Evolutionary conservation across 1,140 invertebrate species (phyloP), one percentile per base, ranked within the genome.

Genomic region (Augochlora pura): DNA sequence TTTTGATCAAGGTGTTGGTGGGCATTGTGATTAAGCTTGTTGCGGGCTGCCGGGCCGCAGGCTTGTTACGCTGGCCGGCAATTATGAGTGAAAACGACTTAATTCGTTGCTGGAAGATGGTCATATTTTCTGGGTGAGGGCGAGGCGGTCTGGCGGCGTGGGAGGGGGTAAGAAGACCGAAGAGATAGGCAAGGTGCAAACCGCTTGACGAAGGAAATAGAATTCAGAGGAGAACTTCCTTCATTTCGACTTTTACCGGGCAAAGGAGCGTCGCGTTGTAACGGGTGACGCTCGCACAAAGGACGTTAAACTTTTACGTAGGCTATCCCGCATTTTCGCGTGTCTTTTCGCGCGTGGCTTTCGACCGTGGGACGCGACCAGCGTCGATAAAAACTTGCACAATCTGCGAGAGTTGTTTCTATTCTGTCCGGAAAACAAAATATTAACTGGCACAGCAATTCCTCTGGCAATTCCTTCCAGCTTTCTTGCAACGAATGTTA

Each of bases 191-290:
- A 62, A 68, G 72, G 52, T 66, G 71, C 62, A 74, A 67, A 79
- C 77, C 77, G 77, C 70, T 60, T 27, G 52, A 57, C 77, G 77
- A 79, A 79, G 77, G 77, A 79, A 79, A 79, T 79, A 79, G 77
- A 79, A 79, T 79, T 79, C 77, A 79, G 70, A 74, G 63, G 77
- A 79, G 77, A 79, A 79, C 77, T 79, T 79, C 77, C 77, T 79
- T 79, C 77, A 79, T 79, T 79, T 79, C 77, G 77, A 79, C 77
- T 79, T 79, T 79, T 79, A 74, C 77, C 77, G 64, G 54, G 62
- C 70, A 79, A 79, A 79, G 71, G 39, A 72, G 18, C 76, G 76
- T 42, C 10, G 39, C 63, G 70, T 79, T 74, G 77, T 79, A 79
- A 73, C 71, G 52, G 77, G 62, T 46, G 77, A 79, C 68, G 32